phyloP scores from a whole-genome alignment of 2,888 invertebrate genomes.

The Cyrtodaria siliqua region DNA sequence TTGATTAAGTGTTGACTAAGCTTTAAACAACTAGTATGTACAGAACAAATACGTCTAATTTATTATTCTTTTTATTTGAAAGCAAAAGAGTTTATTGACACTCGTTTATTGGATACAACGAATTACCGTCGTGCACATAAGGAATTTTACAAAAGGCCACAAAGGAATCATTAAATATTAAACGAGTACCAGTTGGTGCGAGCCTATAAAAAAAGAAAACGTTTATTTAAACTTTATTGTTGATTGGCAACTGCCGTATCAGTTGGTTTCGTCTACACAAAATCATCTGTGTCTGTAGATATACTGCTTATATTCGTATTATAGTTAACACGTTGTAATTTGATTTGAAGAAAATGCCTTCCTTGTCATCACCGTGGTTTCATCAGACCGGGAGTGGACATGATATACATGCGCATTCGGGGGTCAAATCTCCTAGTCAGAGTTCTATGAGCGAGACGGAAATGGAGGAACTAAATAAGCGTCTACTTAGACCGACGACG shows the following conservation, averaged over 20 bases:
- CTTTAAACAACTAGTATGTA: background rate
- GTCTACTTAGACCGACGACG: constrained; percentile 71
- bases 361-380: constrained; percentile 76
- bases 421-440: constrained; percentile 55
- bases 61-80: constrained; percentile 16
- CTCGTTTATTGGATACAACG: background rate
- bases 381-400: constrained; percentile 72
- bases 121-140: too few relatives aligned
- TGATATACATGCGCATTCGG: constrained; percentile 54
- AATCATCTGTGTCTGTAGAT: too few relatives aligned
- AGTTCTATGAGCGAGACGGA: constrained; percentile 70
- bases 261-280: too few relatives aligned
- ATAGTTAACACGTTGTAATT: too few relatives aligned
- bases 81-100: constrained; percentile 9
- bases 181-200: background rate
- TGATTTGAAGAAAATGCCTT: constrained; percentile 62
- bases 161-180: too few relatives aligned
- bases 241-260: too few relatives aligned
- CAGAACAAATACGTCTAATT: constrained; percentile 15
- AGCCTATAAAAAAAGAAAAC: background rate
- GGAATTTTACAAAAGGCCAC: too few relatives aligned
- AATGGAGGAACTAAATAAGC: constrained; percentile 69
- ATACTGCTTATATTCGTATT: too few relatives aligned
- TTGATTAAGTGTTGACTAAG: background rate
- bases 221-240: too few relatives aligned